Evolutionary conservation across 2,797 vertebrate species (phyloP).

Genomic region (Molossus molossus): DNA sequence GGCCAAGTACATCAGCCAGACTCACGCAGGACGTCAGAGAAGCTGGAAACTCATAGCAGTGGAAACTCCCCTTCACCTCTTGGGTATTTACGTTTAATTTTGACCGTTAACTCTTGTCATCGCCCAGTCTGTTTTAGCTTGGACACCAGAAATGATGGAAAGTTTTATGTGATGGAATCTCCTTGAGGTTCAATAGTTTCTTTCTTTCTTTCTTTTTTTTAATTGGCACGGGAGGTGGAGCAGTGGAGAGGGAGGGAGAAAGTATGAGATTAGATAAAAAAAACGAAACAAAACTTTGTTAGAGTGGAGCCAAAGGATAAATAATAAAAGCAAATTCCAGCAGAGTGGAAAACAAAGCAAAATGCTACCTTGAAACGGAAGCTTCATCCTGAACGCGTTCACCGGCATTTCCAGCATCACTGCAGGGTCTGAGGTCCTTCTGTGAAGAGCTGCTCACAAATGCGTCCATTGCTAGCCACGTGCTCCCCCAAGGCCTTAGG

Average conservation of each 20-base stretch:
- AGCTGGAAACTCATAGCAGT: neutral
- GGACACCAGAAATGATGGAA: slow-evolving; percentile 35
- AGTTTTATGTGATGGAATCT: slow-evolving; percentile 18
- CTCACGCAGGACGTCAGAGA: neutral
- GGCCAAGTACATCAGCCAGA: neutral
- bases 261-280: neutral
- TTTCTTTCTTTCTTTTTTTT: neutral
- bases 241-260: neutral
- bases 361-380: neutral
- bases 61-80: neutral
- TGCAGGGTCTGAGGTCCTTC: neutral
- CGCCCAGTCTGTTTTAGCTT: slow-evolving; percentile 1
- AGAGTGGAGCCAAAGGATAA: neutral
- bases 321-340: slow-evolving; percentile 34
- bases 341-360: neutral
- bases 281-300: neutral
- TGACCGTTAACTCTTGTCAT: neutral
- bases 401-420: neutral
- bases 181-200: neutral
- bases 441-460: neutral
- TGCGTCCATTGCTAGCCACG: slow-evolving; percentile 18
- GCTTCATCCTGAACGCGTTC: neutral
- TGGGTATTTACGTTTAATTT: neutral
- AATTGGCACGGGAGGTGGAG: neutral
- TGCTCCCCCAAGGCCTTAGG: slow-evolving; percentile 45